These are phyloP conservation scores for Morinoia aosen DNA, from an alignment of 2,888 invertebrate species.

Conservation along the genomic window DNA sequence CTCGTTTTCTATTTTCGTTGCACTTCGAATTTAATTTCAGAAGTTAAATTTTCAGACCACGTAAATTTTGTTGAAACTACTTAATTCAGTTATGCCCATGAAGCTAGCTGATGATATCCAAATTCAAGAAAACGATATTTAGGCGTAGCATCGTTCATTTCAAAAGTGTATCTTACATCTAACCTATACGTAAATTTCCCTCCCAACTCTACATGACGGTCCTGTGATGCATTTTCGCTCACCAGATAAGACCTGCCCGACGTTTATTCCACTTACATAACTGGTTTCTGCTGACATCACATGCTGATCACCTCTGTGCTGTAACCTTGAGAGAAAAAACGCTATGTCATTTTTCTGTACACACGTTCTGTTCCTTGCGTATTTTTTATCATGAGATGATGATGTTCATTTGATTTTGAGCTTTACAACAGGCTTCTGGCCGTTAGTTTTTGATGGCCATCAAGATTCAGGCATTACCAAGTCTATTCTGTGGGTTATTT, in stretches of 20 bases:
- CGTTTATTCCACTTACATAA: not conserved
- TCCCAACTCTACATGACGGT: not conserved
- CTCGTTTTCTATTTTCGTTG: no score
- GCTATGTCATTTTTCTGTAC: not conserved
- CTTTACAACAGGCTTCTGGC: not conserved
- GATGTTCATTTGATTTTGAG: not conserved
- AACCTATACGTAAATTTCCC: not conserved
- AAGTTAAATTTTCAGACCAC: no score
- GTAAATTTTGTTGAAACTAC: no score
- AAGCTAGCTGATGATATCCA: no score
- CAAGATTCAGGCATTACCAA: not conserved
- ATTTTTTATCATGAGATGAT: not conserved
- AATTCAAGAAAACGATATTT: no score
- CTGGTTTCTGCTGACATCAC: not conserved
- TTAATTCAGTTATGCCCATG: no score
- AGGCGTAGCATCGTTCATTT: not conserved
- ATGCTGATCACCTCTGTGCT: not conserved
- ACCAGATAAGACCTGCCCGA: not conserved
- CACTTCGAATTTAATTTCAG: no score
- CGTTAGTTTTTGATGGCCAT: not conserved
- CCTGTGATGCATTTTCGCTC: not conserved
- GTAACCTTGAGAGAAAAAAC: not conserved
- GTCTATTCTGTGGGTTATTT: not conserved
- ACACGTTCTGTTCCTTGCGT: not conserved
- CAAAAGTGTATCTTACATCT: not conserved